These are phyloP conservation scores for Malurus elegans DNA, from an alignment of 2,113 vertebrate genomes.

Conservation along the genomic window DNA sequence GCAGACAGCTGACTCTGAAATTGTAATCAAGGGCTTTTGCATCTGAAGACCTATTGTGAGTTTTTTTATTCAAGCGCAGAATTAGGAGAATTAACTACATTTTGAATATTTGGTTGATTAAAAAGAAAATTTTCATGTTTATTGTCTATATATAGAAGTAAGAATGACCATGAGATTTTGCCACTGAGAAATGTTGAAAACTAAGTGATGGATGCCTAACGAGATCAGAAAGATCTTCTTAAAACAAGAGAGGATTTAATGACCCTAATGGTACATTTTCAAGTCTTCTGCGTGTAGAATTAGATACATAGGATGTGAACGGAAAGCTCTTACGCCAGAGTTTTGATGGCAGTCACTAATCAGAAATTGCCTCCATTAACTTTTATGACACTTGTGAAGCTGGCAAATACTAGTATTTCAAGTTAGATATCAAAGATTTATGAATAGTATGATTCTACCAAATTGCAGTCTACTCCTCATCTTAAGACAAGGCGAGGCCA, in stretches of 20 bases:
- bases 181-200: background rate
- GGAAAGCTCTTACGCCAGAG: background rate
- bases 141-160: background rate
- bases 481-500: background rate
- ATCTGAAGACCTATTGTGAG: background rate
- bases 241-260: background rate
- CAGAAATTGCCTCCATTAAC: background rate
- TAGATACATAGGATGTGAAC: rapidly evolving
- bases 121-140: background rate
- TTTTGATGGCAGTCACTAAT: background rate
- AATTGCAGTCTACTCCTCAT: background rate
- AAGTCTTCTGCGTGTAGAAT: background rate
- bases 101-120: constrained; percentile 20
- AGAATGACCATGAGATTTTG: background rate
- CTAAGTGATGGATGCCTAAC: background rate
- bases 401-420: background rate
- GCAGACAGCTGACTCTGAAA: background rate
- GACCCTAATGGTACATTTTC: background rate
- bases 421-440: background rate
- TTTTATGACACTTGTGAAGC: background rate
- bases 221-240: background rate
- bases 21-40: background rate
- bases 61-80: background rate
- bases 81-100: background rate
- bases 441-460: background rate